phyloP scores from a whole-genome alignment of 2,797 vertebrate species.

The Mareca strepera region DNA sequence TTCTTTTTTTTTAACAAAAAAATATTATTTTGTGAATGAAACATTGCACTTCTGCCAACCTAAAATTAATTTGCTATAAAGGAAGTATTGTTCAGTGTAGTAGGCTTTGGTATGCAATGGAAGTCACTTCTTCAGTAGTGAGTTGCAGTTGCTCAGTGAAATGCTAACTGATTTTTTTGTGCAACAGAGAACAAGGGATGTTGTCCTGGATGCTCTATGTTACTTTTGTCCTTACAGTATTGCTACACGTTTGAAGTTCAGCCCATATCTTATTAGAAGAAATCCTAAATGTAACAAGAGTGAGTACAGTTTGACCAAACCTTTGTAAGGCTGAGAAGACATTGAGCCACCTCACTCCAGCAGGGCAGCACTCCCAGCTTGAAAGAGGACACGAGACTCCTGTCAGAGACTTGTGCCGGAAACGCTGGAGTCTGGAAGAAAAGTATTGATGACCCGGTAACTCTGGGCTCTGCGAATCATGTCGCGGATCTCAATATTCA shows the following conservation, averaged over 20 bases:
- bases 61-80: conserved; percentile 80
- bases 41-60: conserved; percentile 93
- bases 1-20: conserved; percentile 59
- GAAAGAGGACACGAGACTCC: conserved; percentile 78
- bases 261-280: conserved; percentile 82
- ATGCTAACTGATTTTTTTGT: conserved; percentile 77
- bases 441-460: conserved; percentile 92
- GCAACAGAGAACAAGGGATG: conserved; percentile 77
- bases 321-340: conserved; percentile 87
- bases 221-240: conserved; percentile 79
- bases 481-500: conserved; percentile 96
- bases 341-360: conserved; percentile 74
- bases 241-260: conserved; percentile 84
- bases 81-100: conserved; percentile 79
- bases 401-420: conserved; percentile 98
- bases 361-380: conserved; percentile 79
- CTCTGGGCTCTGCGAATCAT: conserved; percentile 97
- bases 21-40: conserved; percentile 84
- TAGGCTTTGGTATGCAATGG: conserved; percentile 85
- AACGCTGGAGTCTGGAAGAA: conserved; percentile 94
- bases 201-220: conserved; percentile 58
- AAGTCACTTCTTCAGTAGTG: conserved; percentile 86
- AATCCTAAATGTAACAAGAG: conserved; percentile 84
- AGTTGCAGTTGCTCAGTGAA: conserved; percentile 79
- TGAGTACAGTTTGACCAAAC: conserved; percentile 85